Percentiles rank a stretch among this genome's conserved stretches.
These are phyloP conservation scores for Apodemia hepburni DNA, from an alignment of 2,888 invertebrate species.

Conservation along the genomic window DNA sequence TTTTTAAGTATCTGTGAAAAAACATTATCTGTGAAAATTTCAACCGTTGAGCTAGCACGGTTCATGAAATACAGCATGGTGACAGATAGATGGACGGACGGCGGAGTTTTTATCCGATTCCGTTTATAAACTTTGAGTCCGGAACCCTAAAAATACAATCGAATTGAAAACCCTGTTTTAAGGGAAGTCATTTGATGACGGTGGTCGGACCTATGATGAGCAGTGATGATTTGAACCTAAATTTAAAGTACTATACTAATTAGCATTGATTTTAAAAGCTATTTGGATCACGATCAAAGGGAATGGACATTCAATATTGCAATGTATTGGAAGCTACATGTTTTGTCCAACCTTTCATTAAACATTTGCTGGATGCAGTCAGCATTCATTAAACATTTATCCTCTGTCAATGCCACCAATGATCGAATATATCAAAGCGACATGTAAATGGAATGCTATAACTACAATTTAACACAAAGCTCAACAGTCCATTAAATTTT, in stretches of 20 bases:
- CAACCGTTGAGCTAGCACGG: no score
- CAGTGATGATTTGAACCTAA: background rate
- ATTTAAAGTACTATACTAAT: background rate
- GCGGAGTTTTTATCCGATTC: no score
- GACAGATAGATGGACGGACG: no score
- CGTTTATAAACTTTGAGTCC: no score
- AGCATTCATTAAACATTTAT: slow-evolving; percentile 14
- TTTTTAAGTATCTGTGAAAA: no score
- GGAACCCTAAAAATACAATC: no score
- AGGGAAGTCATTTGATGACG: no score
- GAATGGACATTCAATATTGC: background rate
- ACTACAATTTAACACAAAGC: slow-evolving; percentile 30
- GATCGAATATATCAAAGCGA: slow-evolving; percentile 13
- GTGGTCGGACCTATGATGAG: background rate
- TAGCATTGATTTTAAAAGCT: slow-evolving; percentile 1
- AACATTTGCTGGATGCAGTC: slow-evolving; percentile 9
- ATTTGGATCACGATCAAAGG: background rate
- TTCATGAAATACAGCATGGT: no score
- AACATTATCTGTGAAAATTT: no score
- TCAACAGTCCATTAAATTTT: slow-evolving; percentile 31
- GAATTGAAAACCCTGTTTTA: no score
- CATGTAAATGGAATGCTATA: slow-evolving; percentile 27
- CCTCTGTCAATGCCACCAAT: slow-evolving; percentile 12
- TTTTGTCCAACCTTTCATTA: slow-evolving; percentile 11
- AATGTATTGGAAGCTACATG: slow-evolving; percentile 3